Evolutionary conservation across 2,888 invertebrate genomes (phyloP).

Genomic region (Trilocha varians): DNA sequence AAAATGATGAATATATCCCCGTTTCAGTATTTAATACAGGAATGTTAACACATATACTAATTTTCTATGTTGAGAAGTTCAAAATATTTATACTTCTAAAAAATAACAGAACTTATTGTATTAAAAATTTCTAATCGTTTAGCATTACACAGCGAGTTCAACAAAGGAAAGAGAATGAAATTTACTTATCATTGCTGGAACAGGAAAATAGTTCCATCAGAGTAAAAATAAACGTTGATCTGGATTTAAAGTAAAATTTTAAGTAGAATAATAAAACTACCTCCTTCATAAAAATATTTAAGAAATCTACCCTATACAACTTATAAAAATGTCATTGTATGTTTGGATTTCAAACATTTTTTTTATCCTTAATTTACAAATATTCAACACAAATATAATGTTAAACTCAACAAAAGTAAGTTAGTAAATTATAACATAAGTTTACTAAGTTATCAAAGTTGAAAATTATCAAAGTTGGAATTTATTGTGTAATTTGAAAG

Average conservation of each 20-base stretch:
- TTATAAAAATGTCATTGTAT: background rate
- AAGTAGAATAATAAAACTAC: no score
- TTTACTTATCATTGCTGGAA: no score
- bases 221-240: no score
- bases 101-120: background rate
- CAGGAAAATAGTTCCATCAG: no score
- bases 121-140: no score
- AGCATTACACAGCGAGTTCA: background rate
- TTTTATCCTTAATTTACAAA: no score
- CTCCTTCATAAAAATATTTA: background rate
- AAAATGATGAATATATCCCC: constrained; percentile 10
- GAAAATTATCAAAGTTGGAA: background rate
- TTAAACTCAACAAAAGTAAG: background rate
- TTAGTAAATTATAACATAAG: background rate
- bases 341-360: no score
- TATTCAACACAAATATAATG: no score
- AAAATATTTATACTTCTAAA: constrained; percentile 19
- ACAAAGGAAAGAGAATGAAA: background rate
- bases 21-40: constrained; percentile 13
- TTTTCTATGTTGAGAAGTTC: constrained; percentile 22
- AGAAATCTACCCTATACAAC: background rate
- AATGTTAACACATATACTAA: constrained; percentile 15
- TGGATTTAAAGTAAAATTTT: no score
- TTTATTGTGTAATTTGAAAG: constrained; percentile 1
- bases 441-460: no score